These are phyloP conservation scores for Drosophila arizonae DNA, from an alignment of 1,140 invertebrate genomes.

Conservation along the genomic window DNA sequence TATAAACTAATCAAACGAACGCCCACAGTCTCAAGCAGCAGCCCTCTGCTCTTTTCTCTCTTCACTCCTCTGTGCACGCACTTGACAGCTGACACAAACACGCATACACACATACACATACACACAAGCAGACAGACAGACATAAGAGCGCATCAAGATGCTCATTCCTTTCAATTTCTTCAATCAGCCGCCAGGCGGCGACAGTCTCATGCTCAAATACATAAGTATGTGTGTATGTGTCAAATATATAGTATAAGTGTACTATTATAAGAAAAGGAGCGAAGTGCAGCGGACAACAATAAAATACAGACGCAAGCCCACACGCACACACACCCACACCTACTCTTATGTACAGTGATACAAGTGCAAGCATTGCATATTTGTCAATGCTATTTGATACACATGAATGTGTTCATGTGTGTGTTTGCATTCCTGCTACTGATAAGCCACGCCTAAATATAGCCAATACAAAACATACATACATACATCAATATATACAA, in stretches of 20 bases:
- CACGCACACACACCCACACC: neutral
- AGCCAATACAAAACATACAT: constrained; percentile 33
- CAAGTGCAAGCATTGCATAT: constrained; percentile 38
- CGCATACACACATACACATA: constrained; percentile 21
- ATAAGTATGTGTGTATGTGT: neutral
- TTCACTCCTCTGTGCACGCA: constrained; percentile 23
- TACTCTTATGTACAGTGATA: neutral
- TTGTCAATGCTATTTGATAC: constrained; percentile 22
- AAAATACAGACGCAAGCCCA: constrained; percentile 11
- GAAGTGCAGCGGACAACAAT: constrained; percentile 37
- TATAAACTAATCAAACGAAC: constrained; percentile 77
- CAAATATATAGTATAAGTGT: constrained; percentile 28
- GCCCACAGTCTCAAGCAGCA: constrained; percentile 27
- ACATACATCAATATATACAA: constrained; percentile 15
- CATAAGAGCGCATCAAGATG: constrained; percentile 26
- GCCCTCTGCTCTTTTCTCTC: constrained; percentile 3
- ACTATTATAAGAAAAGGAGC: constrained; percentile 37
- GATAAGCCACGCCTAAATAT: constrained; percentile 73
- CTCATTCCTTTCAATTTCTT: constrained; percentile 55
- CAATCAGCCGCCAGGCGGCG: constrained; percentile 56
- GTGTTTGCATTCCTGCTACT: constrained; percentile 32
- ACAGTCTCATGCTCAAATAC: constrained; percentile 51
- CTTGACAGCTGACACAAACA: constrained; percentile 38
- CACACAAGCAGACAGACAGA: constrained; percentile 4
- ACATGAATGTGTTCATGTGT: neutral